A percentile compares a stretch with the other conserved stretches of the same genome.
phyloP scores from a whole-genome alignment of 1,140 invertebrate species.

The Vanessa atalanta region DNA sequence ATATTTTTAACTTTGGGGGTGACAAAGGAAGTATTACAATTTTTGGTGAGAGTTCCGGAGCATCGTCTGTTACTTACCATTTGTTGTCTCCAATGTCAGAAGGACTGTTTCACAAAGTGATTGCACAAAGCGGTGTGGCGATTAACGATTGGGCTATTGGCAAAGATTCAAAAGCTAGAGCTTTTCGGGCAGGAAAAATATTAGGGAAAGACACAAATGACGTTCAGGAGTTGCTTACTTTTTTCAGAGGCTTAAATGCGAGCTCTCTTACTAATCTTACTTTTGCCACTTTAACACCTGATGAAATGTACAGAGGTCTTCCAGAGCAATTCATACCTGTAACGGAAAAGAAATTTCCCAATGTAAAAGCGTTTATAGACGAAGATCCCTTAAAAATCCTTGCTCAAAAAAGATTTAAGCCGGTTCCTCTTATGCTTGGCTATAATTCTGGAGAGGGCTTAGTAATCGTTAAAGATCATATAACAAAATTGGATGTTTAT shows the following conservation, averaged over 20 bases:
- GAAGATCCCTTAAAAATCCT: slow-evolving; percentile 54
- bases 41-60: slow-evolving; percentile 88
- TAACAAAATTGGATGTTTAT: slow-evolving; percentile 38
- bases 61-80: slow-evolving; percentile 84
- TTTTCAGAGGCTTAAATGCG: slow-evolving; percentile 62
- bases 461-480: slow-evolving; percentile 36
- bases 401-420: slow-evolving; percentile 53
- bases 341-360: slow-evolving; percentile 66
- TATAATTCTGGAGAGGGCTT: slow-evolving; percentile 65
- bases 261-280: slow-evolving; percentile 41
- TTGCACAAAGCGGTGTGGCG: slow-evolving; percentile 83
- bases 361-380: slow-evolving; percentile 58
- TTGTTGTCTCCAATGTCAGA: slow-evolving; percentile 84
- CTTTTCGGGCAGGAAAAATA: slow-evolving; percentile 63
- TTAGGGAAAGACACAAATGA: slow-evolving; percentile 72
- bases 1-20: slow-evolving; percentile 61
- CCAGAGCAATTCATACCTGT: slow-evolving; percentile 65
- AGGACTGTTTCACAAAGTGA: slow-evolving; percentile 77
- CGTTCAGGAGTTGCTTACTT: slow-evolving; percentile 63
- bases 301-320: slow-evolving; percentile 59
- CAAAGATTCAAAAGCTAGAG: slow-evolving; percentile 82
- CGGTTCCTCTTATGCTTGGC: slow-evolving; percentile 83
- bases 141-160: slow-evolving; percentile 84
- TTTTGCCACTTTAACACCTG: slow-evolving; percentile 53
- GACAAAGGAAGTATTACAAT: slow-evolving; percentile 86